A percentile compares a stretch with the other conserved stretches of the same genome.
phyloP scores from a whole-genome alignment of 2,797 vertebrate genomes.

The Iguana delicatissima region DNA sequence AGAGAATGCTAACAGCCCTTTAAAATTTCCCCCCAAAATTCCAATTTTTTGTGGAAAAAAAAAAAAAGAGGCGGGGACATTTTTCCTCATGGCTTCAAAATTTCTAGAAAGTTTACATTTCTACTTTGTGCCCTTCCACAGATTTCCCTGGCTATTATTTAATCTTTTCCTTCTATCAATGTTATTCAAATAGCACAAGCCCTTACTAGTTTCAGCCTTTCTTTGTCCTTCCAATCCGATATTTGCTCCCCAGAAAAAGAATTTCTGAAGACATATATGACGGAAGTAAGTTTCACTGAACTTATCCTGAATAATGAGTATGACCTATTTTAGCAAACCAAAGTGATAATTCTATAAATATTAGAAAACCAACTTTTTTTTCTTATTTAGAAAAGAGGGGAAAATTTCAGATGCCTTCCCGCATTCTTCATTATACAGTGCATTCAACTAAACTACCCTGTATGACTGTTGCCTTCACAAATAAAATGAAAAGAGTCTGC shows the following conservation, averaged over 20 bases:
- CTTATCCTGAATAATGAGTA: background rate
- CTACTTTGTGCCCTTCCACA: background rate
- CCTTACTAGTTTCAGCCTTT: background rate
- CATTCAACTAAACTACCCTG: slow-evolving; percentile 16
- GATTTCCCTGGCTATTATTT: background rate
- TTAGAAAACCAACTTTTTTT: background rate
- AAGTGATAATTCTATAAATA: background rate
- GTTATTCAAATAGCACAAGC: background rate
- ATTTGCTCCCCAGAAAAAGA: background rate
- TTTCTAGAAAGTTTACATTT: too few species aligned
- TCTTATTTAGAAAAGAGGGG: background rate
- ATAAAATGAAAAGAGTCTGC: slow-evolving; percentile 45
- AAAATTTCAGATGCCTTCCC: slow-evolving; percentile 1
- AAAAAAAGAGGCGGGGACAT: too few species aligned
- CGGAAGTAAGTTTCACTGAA: background rate
- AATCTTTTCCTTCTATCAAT: background rate
- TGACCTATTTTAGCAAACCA: background rate
- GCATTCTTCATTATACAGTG: slow-evolving; percentile 13
- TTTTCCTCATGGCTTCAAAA: too few species aligned
- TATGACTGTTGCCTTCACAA: slow-evolving; percentile 49
- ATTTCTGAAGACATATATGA: background rate
- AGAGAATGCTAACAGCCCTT: too few species aligned
- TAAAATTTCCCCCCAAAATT: too few species aligned
- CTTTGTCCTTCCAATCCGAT: background rate
- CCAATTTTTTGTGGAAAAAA: too few species aligned